phyloP scores from a whole-genome alignment of 2,113 vertebrate species.

The Takifugu flavidus region DNA sequence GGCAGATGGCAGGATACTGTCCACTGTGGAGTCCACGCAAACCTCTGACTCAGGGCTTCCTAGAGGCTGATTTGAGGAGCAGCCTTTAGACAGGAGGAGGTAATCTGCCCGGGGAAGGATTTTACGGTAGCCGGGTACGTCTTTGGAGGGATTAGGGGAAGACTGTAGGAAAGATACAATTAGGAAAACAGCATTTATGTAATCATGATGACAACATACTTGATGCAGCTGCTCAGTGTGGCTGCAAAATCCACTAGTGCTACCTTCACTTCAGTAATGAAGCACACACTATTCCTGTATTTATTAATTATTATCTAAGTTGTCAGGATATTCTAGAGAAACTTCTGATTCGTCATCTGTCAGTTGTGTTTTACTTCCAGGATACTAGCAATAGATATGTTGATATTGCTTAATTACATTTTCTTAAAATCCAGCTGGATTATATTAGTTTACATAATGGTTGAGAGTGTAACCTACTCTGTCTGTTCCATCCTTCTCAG shows the following conservation, averaged over 20 bases:
- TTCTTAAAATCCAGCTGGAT: not conserved
- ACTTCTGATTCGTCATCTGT: too few species aligned
- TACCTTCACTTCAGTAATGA: not conserved
- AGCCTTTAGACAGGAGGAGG: slow-evolving; percentile 84
- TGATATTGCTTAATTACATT: not conserved
- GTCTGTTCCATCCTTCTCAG: slow-evolving; percentile 89
- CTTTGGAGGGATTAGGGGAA: slow-evolving; percentile 66
- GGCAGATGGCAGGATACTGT: slow-evolving; percentile 58
- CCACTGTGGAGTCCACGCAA: slow-evolving; percentile 44
- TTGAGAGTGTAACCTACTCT: slow-evolving; percentile 73
- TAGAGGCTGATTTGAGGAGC: slow-evolving; percentile 73
- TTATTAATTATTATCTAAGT: too few species aligned
- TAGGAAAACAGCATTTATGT: not conserved
- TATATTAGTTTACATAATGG: not conserved
- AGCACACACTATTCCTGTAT: not conserved
- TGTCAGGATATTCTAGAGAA: too few species aligned
- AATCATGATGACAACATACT: not conserved
- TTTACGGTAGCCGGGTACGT: slow-evolving; percentile 94
- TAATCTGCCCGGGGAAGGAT: slow-evolving; percentile 93
- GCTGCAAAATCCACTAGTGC: not conserved
- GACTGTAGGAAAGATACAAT: slow-evolving; percentile 41
- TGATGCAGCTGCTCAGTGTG: too few species aligned
- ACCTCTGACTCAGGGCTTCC: slow-evolving; percentile 73
- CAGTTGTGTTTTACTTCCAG: too few species aligned
- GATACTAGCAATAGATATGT: too few species aligned